A percentile compares a stretch with the other conserved stretches of the same genome.
phyloP scores from a whole-genome alignment of 2,113 vertebrate genomes.

The Pachypanchax playfairii region DNA sequence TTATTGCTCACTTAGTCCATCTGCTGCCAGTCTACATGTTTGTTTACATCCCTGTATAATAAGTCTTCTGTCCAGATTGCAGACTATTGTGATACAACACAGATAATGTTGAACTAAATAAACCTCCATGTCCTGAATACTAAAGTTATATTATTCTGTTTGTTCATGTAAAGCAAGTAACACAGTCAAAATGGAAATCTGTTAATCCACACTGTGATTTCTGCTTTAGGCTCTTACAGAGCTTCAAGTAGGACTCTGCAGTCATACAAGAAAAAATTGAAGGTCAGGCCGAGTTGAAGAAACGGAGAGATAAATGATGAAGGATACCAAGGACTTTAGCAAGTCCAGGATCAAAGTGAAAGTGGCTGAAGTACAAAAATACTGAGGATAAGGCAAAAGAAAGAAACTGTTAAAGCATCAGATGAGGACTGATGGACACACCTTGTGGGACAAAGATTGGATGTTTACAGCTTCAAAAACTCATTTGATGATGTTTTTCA shows the following conservation, averaged over 20 bases:
- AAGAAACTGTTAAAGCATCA: conserved; percentile 4
- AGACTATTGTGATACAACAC: neutral
- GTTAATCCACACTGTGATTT: conserved; percentile 46
- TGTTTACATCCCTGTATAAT: conserved; percentile 1
- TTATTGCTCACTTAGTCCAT: neutral
- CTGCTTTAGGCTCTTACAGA: conserved; percentile 12
- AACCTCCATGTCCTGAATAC: conserved; percentile 29
- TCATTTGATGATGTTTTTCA: conserved; percentile 5
- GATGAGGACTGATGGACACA: neutral
- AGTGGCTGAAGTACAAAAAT: conserved; percentile 19
- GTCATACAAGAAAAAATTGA: conserved; percentile 34
- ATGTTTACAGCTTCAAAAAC: conserved; percentile 22
- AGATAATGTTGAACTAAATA: conserved; percentile 43
- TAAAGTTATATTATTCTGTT: conserved; percentile 33
- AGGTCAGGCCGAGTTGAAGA: conserved; percentile 50
- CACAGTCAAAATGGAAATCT: conserved; percentile 52
- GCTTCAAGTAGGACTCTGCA: conserved; percentile 21
- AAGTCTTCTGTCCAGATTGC: conserved; percentile 27
- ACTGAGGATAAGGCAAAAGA: conserved; percentile 17
- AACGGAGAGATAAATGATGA: conserved; percentile 19
- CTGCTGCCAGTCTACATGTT: conserved; percentile 4
- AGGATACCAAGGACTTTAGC: conserved; percentile 23
- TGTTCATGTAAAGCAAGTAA: conserved; percentile 53
- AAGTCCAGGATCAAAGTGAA: conserved; percentile 39
- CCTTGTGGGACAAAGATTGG: conserved; percentile 9